A percentile compares a stretch with the other conserved stretches of the same genome.
These are phyloP conservation scores for Cecidostiba fungosa DNA, from an alignment of 2,888 invertebrate genomes.

Conservation along the genomic window DNA sequence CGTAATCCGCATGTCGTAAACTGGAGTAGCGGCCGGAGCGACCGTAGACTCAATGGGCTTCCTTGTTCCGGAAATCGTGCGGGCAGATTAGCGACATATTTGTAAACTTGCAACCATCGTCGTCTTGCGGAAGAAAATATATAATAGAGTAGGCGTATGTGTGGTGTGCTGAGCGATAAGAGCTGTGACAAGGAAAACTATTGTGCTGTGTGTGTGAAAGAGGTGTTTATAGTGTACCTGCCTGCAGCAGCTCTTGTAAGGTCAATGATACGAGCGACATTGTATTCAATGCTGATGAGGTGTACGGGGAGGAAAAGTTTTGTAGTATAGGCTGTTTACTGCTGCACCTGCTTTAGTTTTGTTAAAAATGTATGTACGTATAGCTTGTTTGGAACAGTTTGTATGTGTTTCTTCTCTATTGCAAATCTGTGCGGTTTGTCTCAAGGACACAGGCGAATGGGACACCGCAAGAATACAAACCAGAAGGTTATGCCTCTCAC, in stretches of 20 bases:
- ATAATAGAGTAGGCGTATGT: background rate
- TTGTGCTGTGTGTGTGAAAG: background rate
- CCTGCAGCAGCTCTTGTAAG: background rate
- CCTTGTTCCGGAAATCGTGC: slow-evolving; percentile 49
- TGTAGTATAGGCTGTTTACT: background rate
- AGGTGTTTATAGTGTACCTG: background rate
- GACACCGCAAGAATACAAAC: background rate
- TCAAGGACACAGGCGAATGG: background rate
- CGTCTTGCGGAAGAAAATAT: background rate
- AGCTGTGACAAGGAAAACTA: background rate
- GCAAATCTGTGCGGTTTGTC: background rate
- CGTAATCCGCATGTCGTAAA: slow-evolving; percentile 32
- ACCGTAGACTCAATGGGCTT: slow-evolving; percentile 51
- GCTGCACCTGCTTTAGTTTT: background rate
- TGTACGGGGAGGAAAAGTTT: background rate
- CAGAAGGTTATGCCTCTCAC: background rate
- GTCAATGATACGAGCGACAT: background rate
- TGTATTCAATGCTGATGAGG: background rate
- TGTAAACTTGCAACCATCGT: slow-evolving; percentile 20
- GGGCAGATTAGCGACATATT: slow-evolving; percentile 26
- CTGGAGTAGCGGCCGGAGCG: background rate
- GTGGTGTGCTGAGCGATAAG: background rate
- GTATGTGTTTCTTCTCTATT: background rate
- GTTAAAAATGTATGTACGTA: background rate
- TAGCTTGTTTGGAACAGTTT: background rate